A percentile compares a stretch with the other conserved stretches of the same genome.
These are phyloP conservation scores for Steatocranus sp. DNA, from an alignment of 2,797 vertebrate species.

Conservation along the genomic window DNA sequence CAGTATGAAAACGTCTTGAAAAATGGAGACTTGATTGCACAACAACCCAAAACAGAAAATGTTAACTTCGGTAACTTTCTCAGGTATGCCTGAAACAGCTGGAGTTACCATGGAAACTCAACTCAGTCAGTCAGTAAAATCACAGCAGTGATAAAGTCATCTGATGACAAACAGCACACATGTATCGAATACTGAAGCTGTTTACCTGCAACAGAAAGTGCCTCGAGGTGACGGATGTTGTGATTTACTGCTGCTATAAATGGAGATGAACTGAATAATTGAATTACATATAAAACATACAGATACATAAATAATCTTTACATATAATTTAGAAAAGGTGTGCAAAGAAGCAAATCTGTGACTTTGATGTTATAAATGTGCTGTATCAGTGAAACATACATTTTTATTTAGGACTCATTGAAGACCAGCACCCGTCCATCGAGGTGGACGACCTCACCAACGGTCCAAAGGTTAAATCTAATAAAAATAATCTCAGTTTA, in stretches of 20 bases:
- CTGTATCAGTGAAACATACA: background rate
- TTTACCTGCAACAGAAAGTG: rapidly evolving
- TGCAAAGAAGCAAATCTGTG: background rate
- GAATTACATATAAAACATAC: background rate
- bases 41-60: background rate
- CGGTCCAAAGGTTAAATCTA: rapidly evolving
- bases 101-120: background rate
- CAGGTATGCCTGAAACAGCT: background rate
- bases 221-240: background rate
- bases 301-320: background rate
- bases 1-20: rapidly evolving
- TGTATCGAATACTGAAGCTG: rapidly evolving
- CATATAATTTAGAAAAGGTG: background rate
- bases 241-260: background rate
- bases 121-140: background rate
- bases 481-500: background rate
- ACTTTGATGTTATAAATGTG: background rate
- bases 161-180: background rate
- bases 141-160: background rate
- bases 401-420: background rate
- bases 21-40: background rate
- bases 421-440: background rate
- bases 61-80: background rate
- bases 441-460: rapidly evolving
- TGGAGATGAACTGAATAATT: background rate